Base-by-base conservation (phyloP, 2,113 vertebrate genomes). In the Aldabrachelys gigantea region DNA sequence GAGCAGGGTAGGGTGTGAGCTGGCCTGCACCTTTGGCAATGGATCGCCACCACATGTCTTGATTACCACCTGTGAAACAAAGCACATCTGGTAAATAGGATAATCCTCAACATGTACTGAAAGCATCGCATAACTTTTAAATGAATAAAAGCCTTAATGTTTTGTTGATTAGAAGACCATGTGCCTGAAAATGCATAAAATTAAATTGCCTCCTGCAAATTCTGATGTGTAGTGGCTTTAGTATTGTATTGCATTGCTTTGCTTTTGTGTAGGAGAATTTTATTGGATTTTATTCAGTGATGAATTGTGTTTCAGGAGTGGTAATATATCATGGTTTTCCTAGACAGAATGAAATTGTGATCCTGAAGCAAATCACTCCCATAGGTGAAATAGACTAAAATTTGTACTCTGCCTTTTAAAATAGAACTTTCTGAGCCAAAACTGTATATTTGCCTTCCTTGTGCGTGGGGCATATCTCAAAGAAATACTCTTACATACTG, bases 291-390 rank as follows among this genome's bases (percentile, higher is more conserved):
- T 44, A 4, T 57, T 93, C 62, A 62, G 5, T 92, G 76, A 79
- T 85, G 35, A 94, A 85, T 72, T 91, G 9, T 92, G 5, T 83
- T 95, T 93, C 47, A 82, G 59, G 38, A 38, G 1, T 24, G 80
- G 21, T 83, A 52, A n/a, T 8, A 2, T 69, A 38, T 75, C 47
- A 17, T 27, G 62, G 17, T 53, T 92, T 79, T 81, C 88, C 76
- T 85, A 84, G 53, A 41, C 85, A 91, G 88, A 57, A 25, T 82
- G 10, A 35, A 5, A 1, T 78, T 88, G 24, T 87, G 12, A 87
- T 92, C 78, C 49, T 82, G 24, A 93, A 91, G 79, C 90, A 94
- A 91, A 90, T 91, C 13, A 27, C 44, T 49, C 19, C 80, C 31
- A 56, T 56, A 62, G 69, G 38, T 50, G 69, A 95, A 80, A 56